Base-by-base conservation (phyloP, 2,113 vertebrate species). In the Nesogale talazaci region DNA sequence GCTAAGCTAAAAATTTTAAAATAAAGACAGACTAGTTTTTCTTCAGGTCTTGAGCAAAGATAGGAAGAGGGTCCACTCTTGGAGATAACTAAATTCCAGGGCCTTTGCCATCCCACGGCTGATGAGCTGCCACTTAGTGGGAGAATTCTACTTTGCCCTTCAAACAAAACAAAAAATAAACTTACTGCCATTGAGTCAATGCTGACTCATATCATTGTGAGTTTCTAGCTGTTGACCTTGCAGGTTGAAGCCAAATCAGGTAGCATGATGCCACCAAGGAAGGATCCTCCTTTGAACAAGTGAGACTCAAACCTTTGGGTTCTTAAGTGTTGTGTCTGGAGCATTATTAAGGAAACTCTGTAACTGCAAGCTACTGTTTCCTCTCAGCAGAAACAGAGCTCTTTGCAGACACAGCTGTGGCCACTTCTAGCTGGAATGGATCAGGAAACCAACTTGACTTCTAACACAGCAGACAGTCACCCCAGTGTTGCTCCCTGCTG, bases 361-460 rank as follows among this genome's bases (percentile, higher is more conserved):
- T 83, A 76, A 61, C 3, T 22, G 61, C 61, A 67, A 8, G 36
- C 22, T 67, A 77, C 14, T 12, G 9, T 14, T 56, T 93, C 17
- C 42, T 85, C 67, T 91, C 19, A 23, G 91, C 81, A n/a, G 38
- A 91, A 87, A 88, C 31, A 34, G 70, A 70, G 27, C 29, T 77
- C 17, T 89, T 76, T 65, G 40, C 88, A 92, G 29, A 87, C 38
- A 69, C 78, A 19, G 25, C 20, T 42, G 57, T 78, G 31, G 17
- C 38, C 59, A 16, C 19, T 75, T n/a, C 77, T 19, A 36, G 1
- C 6, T 57, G 31, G 34, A 10, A 56, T 57, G 78, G 34, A 83
- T 10, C 40, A 79, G 25, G 34, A 85, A 56, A 78, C 77, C 15
- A 29, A 15, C 22, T 92, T 83, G 57, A 52, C 83, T 86, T 92